Evolutionary conservation across 1,140 invertebrate genomes (phyloP), one percentile per base, ranked within the genome.

Genomic region (Nephotettix cincticeps): DNA sequence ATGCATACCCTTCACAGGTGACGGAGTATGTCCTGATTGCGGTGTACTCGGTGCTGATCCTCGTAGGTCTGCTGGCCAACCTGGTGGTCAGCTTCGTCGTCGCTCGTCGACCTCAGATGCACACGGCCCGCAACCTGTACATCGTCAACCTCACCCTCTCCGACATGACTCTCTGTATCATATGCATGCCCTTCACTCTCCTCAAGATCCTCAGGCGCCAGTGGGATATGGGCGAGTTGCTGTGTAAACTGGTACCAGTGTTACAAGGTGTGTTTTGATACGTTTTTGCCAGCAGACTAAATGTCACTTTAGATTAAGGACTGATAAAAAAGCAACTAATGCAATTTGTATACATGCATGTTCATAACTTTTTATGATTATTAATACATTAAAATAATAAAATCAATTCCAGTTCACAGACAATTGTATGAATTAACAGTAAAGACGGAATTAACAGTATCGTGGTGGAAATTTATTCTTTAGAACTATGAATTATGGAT

Each of bases 61-160:
- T 79, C 0, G 32, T 79, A 0, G 84, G 83, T 0, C 74, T 83
- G 0, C 65, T 77, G 6, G 77, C 80, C 23, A 85, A 84, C 74
- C 63, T 80, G 1, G 69, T 82, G 4, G 79, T 85, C 1, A 80
- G 78, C 30, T 79, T 80, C 66, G 80, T 83, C 58, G 78, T 83
- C 1, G 81, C 82, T 0, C 74, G 81, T 0, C 29, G 71, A 28
- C 73, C 71, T 1, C 70, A 71, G 27, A 86, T 88, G 83, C 79
- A 85, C 23, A 86, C 86, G 1, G 82, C 86, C 1, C 76, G 87
- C 17, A 89, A 89, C 77, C 81, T 88, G 14, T 88, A 87, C 78
- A 86, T 89, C 66, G 79, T 86, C n/a, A 88, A 87, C 76, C 76
- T 88, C 58, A 84, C 86, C 32, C 80, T 86, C 17, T 86, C 86